phyloP scores from a whole-genome alignment of 2,888 invertebrate genomes.

The Cheilosia soror region DNA sequence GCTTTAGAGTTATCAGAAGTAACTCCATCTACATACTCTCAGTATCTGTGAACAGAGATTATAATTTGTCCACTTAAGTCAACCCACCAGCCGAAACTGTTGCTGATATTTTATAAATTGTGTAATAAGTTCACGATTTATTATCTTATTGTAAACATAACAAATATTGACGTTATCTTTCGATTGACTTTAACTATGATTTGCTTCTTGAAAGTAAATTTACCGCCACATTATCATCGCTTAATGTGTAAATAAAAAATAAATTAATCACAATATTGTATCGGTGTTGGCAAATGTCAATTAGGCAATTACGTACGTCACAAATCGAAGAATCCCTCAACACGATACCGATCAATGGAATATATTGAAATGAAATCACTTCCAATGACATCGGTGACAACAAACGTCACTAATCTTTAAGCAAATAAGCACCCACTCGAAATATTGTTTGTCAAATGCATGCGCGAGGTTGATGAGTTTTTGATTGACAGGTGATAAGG shows the following conservation, averaged over 20 bases:
- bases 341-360: conserved; percentile 39
- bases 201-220: conserved; percentile 30
- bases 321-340: conserved; percentile 39
- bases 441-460: conserved; percentile 53
- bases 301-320: conserved; percentile 68
- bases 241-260: conserved; percentile 38
- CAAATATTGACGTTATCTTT: conserved; percentile 47
- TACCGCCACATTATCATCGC: conserved; percentile 23
- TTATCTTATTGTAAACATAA: conserved; percentile 21
- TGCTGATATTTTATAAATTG: not conserved
- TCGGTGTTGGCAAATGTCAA: conserved; percentile 62
- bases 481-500: conserved; percentile 77
- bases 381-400: conserved; percentile 38
- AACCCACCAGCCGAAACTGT: not conserved
- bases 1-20: too few relatives aligned
- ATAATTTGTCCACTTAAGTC: too few relatives aligned
- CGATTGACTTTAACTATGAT: conserved; percentile 32
- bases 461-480: conserved; percentile 62
- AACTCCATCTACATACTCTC: too few relatives aligned
- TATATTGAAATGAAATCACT: conserved; percentile 5
- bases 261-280: conserved; percentile 61
- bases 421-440: conserved; percentile 68
- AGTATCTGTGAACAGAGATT: too few relatives aligned
- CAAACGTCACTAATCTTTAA: conserved; percentile 68
- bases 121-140: not conserved